Evolutionary conservation across 2,113 vertebrate species (phyloP).

Genomic region (Cygnus buccinator): DNA sequence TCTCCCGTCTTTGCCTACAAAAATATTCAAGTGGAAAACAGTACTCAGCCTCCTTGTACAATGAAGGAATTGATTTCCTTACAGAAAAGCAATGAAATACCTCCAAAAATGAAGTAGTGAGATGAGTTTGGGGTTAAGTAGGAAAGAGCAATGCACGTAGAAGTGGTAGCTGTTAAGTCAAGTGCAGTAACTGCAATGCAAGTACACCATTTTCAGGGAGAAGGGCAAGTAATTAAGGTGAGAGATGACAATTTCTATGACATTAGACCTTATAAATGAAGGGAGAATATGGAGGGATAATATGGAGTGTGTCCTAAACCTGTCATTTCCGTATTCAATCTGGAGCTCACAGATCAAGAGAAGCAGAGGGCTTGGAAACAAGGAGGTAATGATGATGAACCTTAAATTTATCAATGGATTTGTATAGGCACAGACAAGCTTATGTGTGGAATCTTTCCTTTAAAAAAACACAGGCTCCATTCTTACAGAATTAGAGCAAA

Average conservation of each 20-base stretch:
- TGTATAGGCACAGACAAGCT: background rate
- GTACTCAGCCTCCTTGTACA: background rate
- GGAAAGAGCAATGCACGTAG: background rate
- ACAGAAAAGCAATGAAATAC: background rate
- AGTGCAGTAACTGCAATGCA: background rate
- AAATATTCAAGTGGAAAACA: conserved; percentile 8
- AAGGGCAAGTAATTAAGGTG: background rate
- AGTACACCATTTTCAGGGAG: background rate
- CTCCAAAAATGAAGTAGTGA: background rate
- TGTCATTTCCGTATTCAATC: background rate
- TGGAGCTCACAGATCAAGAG: background rate
- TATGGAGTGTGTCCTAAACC: background rate
- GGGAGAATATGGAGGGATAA: background rate
- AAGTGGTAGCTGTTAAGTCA: background rate
- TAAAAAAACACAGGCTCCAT: background rate
- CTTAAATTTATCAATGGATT: background rate
- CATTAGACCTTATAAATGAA: background rate
- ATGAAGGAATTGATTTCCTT: conserved; percentile 39
- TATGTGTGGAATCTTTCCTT: background rate
- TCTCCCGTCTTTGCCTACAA: conserved; percentile 6
- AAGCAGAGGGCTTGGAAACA: background rate
- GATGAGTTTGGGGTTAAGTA: background rate
- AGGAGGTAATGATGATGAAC: background rate
- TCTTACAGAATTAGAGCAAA: background rate
- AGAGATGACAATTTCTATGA: background rate